These are phyloP conservation scores for Loris lydekkerianus DNA, from an alignment of 2,797 vertebrate species.

Conservation along the genomic window DNA sequence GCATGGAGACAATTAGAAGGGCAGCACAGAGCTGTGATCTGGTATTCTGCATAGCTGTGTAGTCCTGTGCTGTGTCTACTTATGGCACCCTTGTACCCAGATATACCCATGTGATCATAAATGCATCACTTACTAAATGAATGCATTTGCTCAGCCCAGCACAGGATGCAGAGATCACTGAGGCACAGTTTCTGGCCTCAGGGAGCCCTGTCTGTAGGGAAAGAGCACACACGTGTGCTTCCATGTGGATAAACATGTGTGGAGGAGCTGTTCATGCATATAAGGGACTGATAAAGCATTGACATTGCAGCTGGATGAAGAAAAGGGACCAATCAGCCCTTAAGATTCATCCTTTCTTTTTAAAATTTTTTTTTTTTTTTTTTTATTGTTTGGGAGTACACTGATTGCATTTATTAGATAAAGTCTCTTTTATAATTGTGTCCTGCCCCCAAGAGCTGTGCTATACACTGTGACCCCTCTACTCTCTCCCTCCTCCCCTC, in stretches of 20 bases:
- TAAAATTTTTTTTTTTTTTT: too few species aligned
- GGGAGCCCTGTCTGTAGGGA: background rate
- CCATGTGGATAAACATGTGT: rapidly evolving
- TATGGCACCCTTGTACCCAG: background rate
- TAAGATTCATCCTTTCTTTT: background rate
- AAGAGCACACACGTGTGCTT: rapidly evolving
- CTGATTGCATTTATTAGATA: too few species aligned
- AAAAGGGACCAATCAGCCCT: background rate
- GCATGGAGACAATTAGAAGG: background rate
- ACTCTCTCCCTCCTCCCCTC: too few species aligned
- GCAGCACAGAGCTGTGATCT: background rate
- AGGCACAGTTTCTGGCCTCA: background rate
- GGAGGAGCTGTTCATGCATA: background rate
- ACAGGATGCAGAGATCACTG: background rate
- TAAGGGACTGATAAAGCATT: rapidly evolving
- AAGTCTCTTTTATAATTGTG: too few species aligned
- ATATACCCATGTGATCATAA: background rate
- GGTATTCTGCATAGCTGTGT: too few species aligned
- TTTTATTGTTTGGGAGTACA: too few species aligned
- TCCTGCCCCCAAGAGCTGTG: too few species aligned
- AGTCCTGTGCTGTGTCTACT: rapidly evolving
- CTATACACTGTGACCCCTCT: too few species aligned
- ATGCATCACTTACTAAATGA: background rate
- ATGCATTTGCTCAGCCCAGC: background rate
- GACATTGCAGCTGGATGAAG: background rate